Evolutionary conservation across 2,113 vertebrate genomes (phyloP), one percentile per base, ranked within the genome.

Genomic region (Mormyrus iriodes): DNA sequence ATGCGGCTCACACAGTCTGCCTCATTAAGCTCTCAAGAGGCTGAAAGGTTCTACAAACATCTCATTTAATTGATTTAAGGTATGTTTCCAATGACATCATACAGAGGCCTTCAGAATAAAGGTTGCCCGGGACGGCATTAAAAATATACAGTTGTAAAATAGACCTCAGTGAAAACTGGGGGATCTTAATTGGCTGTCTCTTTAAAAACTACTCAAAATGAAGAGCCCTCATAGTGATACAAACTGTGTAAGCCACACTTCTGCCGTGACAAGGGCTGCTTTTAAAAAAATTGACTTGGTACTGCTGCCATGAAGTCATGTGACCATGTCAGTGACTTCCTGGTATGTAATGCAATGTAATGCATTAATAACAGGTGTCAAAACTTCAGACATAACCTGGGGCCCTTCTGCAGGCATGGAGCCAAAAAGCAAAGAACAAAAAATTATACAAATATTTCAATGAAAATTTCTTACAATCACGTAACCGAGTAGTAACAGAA

Each of bases 311-410:
- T 3, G 73, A 79, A 79, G 35, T 79, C 73, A 79, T 35, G 27
- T 69, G 31, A 79, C 73, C 73, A 35, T 79, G 73, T 42, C 9
- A 4, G n/a, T 51, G 39, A 89, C 61, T n/a, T 86, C 53, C 48
- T 83, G 69, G 4, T 24, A 61, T 85, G 53, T 49, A 39, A 27
- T 3, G 19, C 7, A n/a, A 73, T 73, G 44, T 89, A n/a, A 19
- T 89, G 42, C 76, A 88, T 51, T 52, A 89, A 89, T 88, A 48
- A 88, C 46, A 83, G 69, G 17, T 87, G 46, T 49, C 49, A 48
- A 79, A 3, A 49, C 49, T 15, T 42, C n/a, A 89, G 51, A 19
- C 61, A 82, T 9, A 4, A 39, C 52, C 53, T 69, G 10, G 61
- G 61, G 61, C 61, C 61, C 61, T 69, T 31, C 61, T 69, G n/a